phyloP scores from a whole-genome alignment of 2,113 vertebrate species.

The Salvelinus alpinus region DNA sequence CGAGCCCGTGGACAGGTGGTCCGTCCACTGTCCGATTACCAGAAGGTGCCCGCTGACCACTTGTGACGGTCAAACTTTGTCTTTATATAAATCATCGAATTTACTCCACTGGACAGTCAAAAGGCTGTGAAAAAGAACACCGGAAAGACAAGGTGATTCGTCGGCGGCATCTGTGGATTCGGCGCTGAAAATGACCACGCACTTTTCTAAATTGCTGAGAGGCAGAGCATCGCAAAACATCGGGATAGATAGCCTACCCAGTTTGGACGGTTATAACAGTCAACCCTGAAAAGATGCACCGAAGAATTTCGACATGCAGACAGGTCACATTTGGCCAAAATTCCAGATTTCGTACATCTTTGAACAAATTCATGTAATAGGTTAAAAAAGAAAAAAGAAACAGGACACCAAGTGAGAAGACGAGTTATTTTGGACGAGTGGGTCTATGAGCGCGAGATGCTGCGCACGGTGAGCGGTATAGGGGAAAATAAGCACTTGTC shows the following conservation, averaged over 20 bases:
- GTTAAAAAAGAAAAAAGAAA: slow-evolving; percentile 14
- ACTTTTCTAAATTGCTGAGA: slow-evolving; percentile 56
- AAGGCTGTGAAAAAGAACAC: slow-evolving; percentile 31
- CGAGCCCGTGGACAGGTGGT: slow-evolving; percentile 52
- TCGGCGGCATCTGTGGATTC: slow-evolving; percentile 48
- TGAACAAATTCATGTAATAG: not conserved
- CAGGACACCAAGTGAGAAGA: slow-evolving; percentile 24
- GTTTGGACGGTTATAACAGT: not conserved
- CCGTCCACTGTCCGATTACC: slow-evolving; percentile 26
- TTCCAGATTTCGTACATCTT: slow-evolving; percentile 37
- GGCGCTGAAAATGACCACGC: slow-evolving; percentile 57
- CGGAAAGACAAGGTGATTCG: slow-evolving; percentile 43
- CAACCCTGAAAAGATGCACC: slow-evolving; percentile 31
- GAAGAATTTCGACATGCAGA: slow-evolving; percentile 16
- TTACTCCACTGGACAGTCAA: slow-evolving; percentile 34
- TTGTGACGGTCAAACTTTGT: slow-evolving; percentile 73
- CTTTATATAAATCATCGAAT: slow-evolving; percentile 49
- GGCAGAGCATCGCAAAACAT: slow-evolving; percentile 25
- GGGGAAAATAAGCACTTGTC: slow-evolving; percentile 46
- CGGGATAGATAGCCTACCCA: not conserved
- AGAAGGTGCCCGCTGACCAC: slow-evolving; percentile 32
- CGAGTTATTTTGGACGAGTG: slow-evolving; percentile 48
- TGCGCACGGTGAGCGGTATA: slow-evolving; percentile 18
- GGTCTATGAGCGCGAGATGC: slow-evolving; percentile 35
- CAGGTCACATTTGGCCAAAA: slow-evolving; percentile 48